These are phyloP conservation scores for Ceratosolen solmsi DNA, from an alignment of 1,140 invertebrate species.

Conservation along the genomic window DNA sequence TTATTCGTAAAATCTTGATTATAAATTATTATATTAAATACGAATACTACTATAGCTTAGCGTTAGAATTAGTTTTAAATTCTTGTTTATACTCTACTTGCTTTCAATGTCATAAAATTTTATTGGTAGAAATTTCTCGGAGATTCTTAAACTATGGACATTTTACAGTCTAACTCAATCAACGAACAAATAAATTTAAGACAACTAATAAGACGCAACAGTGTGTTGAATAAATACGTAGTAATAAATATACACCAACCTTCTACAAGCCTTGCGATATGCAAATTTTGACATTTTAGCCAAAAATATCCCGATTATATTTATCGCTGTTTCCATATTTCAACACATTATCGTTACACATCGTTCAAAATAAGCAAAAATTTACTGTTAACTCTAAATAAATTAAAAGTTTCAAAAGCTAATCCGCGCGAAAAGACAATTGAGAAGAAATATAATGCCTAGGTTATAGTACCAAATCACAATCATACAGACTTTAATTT, in stretches of 20 bases:
- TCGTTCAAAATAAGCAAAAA: neutral
- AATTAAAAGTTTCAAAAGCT: neutral
- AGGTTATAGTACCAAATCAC: constrained; percentile 6
- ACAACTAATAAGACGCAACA: neutral
- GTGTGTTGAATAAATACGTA: neutral
- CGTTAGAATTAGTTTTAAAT: neutral
- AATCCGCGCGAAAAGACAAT: neutral
- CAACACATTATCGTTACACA: constrained; percentile 21
- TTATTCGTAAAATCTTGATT: too few species aligned
- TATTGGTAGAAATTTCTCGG: neutral
- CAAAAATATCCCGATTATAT: neutral
- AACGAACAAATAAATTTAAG: neutral
- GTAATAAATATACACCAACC: constrained; percentile 31
- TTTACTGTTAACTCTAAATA: neutral
- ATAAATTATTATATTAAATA: too few species aligned
- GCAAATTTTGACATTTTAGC: constrained; percentile 30
- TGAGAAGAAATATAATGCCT: neutral
- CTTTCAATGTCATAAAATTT: neutral
- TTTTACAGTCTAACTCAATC: neutral
- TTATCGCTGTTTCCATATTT: constrained; percentile 2
- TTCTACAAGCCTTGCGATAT: neutral
- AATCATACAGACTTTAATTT: neutral
- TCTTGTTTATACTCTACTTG: neutral
- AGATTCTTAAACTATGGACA: neutral
- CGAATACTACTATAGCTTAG: too few species aligned